Evolutionary conservation across 2,113 vertebrate species (phyloP).

Genomic region (Phocoena phocoena): DNA sequence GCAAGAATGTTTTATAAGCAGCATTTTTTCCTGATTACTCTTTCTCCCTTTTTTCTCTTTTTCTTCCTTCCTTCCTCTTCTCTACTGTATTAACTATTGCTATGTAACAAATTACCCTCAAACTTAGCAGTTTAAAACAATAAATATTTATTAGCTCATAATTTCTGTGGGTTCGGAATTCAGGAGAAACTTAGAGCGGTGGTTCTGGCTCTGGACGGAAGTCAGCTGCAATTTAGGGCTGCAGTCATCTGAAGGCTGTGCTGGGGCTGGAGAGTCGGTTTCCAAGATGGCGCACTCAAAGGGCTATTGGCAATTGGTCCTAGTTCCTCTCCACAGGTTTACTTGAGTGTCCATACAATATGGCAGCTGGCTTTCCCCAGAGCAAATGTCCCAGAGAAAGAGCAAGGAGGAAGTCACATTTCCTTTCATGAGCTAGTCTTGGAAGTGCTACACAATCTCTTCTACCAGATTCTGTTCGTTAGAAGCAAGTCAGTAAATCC

Average conservation of each 20-base stretch:
- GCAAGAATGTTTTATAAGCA: conserved; percentile 11
- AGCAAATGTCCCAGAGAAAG: background rate
- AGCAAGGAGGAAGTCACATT: background rate
- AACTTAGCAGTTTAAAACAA: background rate
- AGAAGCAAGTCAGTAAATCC: background rate
- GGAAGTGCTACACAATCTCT: background rate
- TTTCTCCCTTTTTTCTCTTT: background rate
- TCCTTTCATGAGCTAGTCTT: background rate
- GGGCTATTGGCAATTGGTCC: background rate
- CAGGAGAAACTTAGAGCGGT: background rate
- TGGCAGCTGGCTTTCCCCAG: background rate
- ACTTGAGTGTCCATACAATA: background rate
- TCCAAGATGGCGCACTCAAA: background rate
- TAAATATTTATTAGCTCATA: background rate
- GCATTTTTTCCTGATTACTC: background rate
- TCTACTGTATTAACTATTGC: background rate
- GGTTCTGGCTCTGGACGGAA: background rate
- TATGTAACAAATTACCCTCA: background rate
- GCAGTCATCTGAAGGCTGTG: background rate
- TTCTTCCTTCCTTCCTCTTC: background rate
- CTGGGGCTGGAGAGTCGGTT: background rate
- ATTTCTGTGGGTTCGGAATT: background rate
- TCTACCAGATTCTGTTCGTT: background rate
- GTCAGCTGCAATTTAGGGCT: background rate
- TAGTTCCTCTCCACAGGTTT: background rate